These are phyloP conservation scores for Drosophila nigromelanica DNA, from an alignment of 1,140 invertebrate species.

Conservation along the genomic window DNA sequence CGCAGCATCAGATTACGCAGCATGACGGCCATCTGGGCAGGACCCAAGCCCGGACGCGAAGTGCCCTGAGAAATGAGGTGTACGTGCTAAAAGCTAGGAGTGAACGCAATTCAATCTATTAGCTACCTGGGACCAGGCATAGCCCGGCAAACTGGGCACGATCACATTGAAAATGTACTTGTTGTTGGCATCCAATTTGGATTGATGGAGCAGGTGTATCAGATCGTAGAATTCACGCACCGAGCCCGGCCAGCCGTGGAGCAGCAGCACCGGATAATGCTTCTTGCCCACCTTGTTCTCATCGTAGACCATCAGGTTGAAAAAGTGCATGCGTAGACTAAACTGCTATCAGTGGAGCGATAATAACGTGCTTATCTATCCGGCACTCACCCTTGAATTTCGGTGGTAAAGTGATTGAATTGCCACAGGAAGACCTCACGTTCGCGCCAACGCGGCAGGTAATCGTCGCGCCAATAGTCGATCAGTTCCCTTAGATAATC, in stretches of 20 bases:
- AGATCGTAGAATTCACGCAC: constrained; percentile 93
- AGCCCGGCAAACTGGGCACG: constrained; percentile 92
- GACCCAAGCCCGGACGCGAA: constrained; percentile 86
- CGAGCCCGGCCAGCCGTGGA: constrained; percentile 97
- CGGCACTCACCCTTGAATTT: constrained; percentile 86
- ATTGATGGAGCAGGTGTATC: constrained; percentile 88
- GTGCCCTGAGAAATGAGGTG: constrained; percentile 81
- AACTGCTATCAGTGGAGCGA: constrained; percentile 33
- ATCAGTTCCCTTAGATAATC: constrained; percentile 88
- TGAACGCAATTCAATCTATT: neutral
- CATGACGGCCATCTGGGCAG: constrained; percentile 88
- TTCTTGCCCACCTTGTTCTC: constrained; percentile 73
- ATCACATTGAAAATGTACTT: constrained; percentile 92
- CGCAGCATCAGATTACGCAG: constrained; percentile 93
- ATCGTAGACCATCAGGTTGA: constrained; percentile 87
- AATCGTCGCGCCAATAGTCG: constrained; percentile 89
- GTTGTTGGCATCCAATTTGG: constrained; percentile 83
- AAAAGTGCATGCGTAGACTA: constrained; percentile 90
- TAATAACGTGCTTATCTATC: constrained; percentile 54
- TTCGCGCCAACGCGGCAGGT: constrained; percentile 88
- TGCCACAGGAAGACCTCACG: constrained; percentile 89
- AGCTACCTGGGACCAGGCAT: constrained; percentile 87
- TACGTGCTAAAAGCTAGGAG: neutral
- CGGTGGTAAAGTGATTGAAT: constrained; percentile 90
- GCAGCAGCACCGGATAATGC: constrained; percentile 87